These are phyloP conservation scores for Hemicrepidius hirtus DNA, from an alignment of 2,888 invertebrate species.

Conservation along the genomic window DNA sequence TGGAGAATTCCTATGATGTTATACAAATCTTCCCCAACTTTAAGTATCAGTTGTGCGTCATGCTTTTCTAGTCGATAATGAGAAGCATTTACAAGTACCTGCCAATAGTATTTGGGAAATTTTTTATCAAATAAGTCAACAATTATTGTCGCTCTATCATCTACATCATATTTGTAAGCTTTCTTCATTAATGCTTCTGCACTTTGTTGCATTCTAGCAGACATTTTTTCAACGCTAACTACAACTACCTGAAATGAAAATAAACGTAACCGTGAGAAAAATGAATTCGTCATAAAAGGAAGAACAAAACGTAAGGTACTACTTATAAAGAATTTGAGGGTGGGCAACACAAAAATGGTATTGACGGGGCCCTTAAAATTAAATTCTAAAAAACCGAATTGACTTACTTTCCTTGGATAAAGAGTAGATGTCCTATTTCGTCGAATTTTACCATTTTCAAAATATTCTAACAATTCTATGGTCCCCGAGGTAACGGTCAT, in stretches of 20 bases:
- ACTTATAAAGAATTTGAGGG: no score
- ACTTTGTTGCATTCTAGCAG: not conserved
- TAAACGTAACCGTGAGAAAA: no score
- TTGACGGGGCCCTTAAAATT: no score
- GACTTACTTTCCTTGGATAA: no score
- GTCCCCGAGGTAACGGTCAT: not conserved
- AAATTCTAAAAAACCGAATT: no score
- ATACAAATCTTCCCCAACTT: not conserved
- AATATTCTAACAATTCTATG: not conserved
- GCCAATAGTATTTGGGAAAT: not conserved
- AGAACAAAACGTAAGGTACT: no score
- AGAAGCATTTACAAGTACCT: constrained; percentile 1
- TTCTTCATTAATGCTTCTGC: constrained; percentile 1
- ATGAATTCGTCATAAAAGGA: no score
- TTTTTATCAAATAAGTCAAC: not conserved
- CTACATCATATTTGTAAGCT: constrained; percentile 5
- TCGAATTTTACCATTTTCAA: no score
- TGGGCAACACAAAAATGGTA: no score
- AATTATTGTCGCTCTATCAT: constrained; percentile 3
- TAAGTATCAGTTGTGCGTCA: not conserved
- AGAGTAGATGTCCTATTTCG: no score
- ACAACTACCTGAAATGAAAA: not conserved
- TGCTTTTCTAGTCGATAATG: not conserved
- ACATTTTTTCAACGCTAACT: not conserved
- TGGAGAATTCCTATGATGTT: not conserved